Evolutionary conservation across 2,888 invertebrate genomes (phyloP).

Genomic region (Eledona agricola): DNA sequence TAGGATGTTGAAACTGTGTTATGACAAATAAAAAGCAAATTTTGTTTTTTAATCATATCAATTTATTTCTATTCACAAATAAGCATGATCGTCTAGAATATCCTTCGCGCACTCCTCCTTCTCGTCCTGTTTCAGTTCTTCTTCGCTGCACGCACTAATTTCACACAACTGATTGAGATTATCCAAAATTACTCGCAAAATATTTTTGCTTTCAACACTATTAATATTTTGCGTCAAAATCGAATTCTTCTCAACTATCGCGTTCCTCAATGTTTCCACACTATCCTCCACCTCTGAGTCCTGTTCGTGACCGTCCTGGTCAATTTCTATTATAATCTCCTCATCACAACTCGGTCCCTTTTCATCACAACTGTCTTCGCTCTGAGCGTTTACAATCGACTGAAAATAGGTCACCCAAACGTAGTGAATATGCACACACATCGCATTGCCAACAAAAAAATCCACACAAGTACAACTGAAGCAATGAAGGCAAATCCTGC

Average conservation of each 20-base stretch:
- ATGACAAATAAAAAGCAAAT: no score
- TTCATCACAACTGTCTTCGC: conserved; percentile 5
- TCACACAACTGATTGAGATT: conserved; percentile 22
- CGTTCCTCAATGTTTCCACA: conserved; percentile 15
- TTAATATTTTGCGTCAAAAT: conserved; percentile 8
- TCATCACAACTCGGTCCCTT: conserved; percentile 5
- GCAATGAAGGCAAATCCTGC: conserved; percentile 28
- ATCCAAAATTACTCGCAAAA: conserved; percentile 18
- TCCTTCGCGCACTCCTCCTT: background rate
- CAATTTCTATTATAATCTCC: conserved; percentile 32
- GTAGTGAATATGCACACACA: conserved; percentile 34
- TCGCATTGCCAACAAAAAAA: conserved; percentile 30
- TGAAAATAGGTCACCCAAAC: conserved; percentile 29
- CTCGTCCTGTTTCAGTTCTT: conserved; percentile 1
- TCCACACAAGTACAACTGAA: conserved; percentile 35
- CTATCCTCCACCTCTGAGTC: conserved; percentile 2
- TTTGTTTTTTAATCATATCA: conserved; percentile 1
- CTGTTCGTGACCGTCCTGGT: conserved; percentile 8
- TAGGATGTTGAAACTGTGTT: no score
- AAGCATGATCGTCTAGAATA: conserved; percentile 20
- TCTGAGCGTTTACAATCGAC: background rate
- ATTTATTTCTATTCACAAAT: conserved; percentile 17
- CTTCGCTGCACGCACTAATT: background rate
- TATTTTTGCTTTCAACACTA: conserved; percentile 1
- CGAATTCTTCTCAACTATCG: conserved; percentile 10